phyloP scores from a whole-genome alignment of 1,140 invertebrate species.

The Patella vulgata region DNA sequence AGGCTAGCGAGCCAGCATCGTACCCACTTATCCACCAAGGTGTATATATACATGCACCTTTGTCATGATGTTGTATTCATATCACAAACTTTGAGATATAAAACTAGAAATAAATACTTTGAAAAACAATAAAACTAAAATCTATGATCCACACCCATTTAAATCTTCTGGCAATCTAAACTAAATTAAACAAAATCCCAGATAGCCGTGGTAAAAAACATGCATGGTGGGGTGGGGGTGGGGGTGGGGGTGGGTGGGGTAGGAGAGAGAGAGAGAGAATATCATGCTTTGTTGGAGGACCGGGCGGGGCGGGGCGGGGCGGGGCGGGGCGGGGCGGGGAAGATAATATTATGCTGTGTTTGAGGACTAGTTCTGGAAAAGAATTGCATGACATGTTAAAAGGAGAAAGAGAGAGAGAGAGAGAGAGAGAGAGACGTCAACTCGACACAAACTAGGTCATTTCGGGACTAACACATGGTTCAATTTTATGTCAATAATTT shows the following conservation, averaged over 20 bases:
- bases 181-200: neutral
- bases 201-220: neutral
- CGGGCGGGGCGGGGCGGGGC: neutral
- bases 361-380: slow-evolving; percentile 4
- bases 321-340: slow-evolving; percentile 4
- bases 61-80: too few relatives aligned
- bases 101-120: slow-evolving; percentile 11
- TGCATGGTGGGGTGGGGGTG: neutral
- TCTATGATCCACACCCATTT: neutral
- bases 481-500: too few relatives aligned
- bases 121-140: slow-evolving; percentile 3
- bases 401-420: neutral
- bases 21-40: too few relatives aligned
- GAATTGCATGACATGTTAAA: neutral
- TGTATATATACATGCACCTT: too few relatives aligned
- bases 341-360: neutral
- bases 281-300: neutral
- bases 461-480: too few relatives aligned
- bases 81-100: neutral
- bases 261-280: slow-evolving; percentile 4
- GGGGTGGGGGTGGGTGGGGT: neutral
- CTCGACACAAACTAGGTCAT: too few relatives aligned
- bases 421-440: slow-evolving; percentile 7
- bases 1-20: too few relatives aligned
- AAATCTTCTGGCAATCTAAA: neutral